Base-by-base conservation (phyloP, 2,113 vertebrate species). In the Lamprologus tigripictilis region DNA sequence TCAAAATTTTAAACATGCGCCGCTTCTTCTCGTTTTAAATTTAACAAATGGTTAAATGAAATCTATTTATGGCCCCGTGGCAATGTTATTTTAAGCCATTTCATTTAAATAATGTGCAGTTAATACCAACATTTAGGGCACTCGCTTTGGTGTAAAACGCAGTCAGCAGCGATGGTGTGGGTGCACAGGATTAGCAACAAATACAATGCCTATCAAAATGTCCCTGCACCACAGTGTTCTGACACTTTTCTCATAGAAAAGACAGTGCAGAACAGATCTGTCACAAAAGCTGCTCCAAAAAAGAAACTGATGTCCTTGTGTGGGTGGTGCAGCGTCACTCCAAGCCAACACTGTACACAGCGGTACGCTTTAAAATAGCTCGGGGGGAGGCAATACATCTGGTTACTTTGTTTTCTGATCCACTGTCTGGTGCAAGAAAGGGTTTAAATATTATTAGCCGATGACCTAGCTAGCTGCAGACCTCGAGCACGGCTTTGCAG, bases 161-260 rank as follows among this genome's bases (percentile, higher is more conserved):
- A 49, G 42, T 78, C 81, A 2, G 79, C 73, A 79, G 82, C 63
- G 13, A 54, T 19, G 82, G 47, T 80, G 86, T 92, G 87, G 82
- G 82, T 28, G 78, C 71, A 84, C 47, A 58, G 87, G 88, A 90
- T 87, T 83, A 90, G 45, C 58, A 84, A 28, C 31, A 88, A 79
- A 80, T 84, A 91, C 78, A 86, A 83, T 89, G 83, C 76, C 71
- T 61, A 33, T 87, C 80, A 83, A 82, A 86, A 82, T 87, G 47
- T 82, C 80, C 76, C 68, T 61, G 85, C 58, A 63, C 81, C 79
- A 85, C 68, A 85, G 51, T 71, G 21, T 45, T 78, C 40, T 90
- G 92, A 87, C 82, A 55, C 42, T 86, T 85, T n/a, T 55, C 47
- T n/a, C 5, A 16, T 5, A 78, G 80, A 81, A 80, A 80, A 83